Evolutionary conservation across 2,113 vertebrate genomes (phyloP), one percentile per base, ranked within the genome.

Genomic region (Chloroceryle aenea): DNA sequence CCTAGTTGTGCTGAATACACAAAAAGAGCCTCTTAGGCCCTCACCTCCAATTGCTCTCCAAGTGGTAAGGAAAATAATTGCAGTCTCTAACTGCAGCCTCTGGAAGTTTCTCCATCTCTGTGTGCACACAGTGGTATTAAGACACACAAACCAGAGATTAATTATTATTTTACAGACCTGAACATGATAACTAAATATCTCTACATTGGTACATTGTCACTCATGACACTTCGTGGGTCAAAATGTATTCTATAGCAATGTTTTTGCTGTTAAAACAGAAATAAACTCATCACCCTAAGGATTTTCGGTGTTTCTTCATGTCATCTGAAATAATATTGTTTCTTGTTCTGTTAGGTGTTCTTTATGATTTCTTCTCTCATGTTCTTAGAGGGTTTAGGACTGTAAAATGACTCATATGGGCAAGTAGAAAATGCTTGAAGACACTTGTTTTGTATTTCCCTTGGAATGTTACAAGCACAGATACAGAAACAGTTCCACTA

Each of bases 21-120:
- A 94, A 89, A 89, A 93, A 90, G 64, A 45, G 10, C 34, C 85
- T 84, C 50, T 90, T 38, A 90, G 79, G 13, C 76, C 72, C 90
- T 69, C 76, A 47, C 40, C 36, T 91, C 64, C 34, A 14, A 18
- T 69, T 56, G 21, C 59, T 94, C 45, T 85, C 56, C 21, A 13
- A 79, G 52, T 10, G 27, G 63, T 42, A 56, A 77, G 71, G 52
- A 81, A 86, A 47, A 67, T 91, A 83, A 96, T 77, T 76, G 29
- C 42, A 67, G 67, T 90, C 53, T 87, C 85, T 85, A 58, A 43
- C 32, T 82, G 81, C 63, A 87, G 27, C 16, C n/a, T 87, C 56
- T 91, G 48, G 62, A 88, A 48, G 1, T 53, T 95, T 79, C 82
- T 64, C 11, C 0, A 0, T 42, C 67, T 82, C 67, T 58, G 6